Evolutionary conservation across 2,888 invertebrate species (phyloP), one percentile per base, ranked within the genome.

Genomic region (Chydorus sphaericus): DNA sequence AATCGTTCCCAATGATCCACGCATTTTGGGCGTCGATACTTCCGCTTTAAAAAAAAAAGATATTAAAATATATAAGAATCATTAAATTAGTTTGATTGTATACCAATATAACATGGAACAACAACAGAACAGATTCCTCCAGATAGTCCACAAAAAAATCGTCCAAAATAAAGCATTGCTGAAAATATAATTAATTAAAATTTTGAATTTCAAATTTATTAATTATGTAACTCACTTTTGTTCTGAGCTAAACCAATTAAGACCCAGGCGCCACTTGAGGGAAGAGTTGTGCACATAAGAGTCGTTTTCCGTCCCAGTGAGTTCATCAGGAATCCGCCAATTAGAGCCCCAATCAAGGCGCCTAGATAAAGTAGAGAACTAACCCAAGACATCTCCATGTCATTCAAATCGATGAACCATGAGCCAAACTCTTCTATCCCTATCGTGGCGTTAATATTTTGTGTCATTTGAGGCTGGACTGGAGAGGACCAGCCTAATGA

Each of bases 1-100:
- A 65, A 83, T 88, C 51, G 87, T 85, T 4, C 91, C 92, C 0
- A 93, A 71, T 0, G 81, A 78, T 1, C 93, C 93, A 56, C 93
- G 77, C 62, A 89, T 81, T 28, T 82, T 79, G 62, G 82, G 85
- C 62, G 89, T 83, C 0, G 90, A 80, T 48, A 89, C 88, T 73
- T 94, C 94, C 38, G 81, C 52, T 52, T 18, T 31, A 52, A 52
- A 18, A 3, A 30, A 16, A n/a, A 33, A 33, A 14, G 8, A 33
- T 8, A 50, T 18, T 50, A 4, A 6, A 50, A 1, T 30, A n/a
- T 10, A 1, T 26, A 44, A 44, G 14, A 14, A 38, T 23, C 36
- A 36, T 36, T 36, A 7, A 36, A 36, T 36, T 4, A 29, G 26
- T 18, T 18, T 3, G 7, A 10, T 8, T 10, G 23, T 11, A 29